Percentiles rank a stretch among this genome's conserved stretches.
Conservation (phyloP, 2,888 invertebrate species). For the Antheraea yamamai region DNA sequence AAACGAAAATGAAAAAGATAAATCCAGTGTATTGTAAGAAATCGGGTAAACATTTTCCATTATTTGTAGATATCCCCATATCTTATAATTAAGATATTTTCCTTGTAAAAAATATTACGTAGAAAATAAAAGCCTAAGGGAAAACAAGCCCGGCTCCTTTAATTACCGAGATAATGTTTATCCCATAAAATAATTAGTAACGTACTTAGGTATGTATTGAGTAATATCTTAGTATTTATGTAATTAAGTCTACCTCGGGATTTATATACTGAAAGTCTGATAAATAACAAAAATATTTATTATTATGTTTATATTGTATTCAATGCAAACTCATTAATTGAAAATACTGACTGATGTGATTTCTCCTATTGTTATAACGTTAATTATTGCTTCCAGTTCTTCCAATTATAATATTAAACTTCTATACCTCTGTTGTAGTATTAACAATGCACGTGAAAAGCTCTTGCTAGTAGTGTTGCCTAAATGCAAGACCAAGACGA, state of each 20-base stretch:
- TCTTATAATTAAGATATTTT: slow-evolving; percentile 10
- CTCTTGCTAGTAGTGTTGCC: no score
- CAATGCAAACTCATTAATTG: neutral
- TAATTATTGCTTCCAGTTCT: no score
- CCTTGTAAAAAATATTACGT: slow-evolving; percentile 12
- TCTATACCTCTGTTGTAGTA: no score
- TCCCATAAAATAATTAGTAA: slow-evolving; percentile 18
- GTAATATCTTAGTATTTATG: neutral
- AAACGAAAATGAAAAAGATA: neutral
- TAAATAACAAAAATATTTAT: neutral
- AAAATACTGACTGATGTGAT: neutral
- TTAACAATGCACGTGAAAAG: no score
- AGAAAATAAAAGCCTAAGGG: slow-evolving; percentile 36
- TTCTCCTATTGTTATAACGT: neutral
- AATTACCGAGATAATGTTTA: slow-evolving; percentile 29
- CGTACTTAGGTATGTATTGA: neutral
- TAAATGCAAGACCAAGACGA: no score
- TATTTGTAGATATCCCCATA: neutral
- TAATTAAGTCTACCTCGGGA: neutral
- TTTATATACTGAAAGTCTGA: neutral
- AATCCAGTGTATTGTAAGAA: neutral
- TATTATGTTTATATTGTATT: neutral
- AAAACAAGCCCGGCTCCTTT: slow-evolving; percentile 38
- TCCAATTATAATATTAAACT: no score
- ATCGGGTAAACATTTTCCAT: neutral